Evolutionary conservation across 1,140 invertebrate genomes (phyloP), one percentile per base, ranked within the genome.

Genomic region (Zophobas atratus): DNA sequence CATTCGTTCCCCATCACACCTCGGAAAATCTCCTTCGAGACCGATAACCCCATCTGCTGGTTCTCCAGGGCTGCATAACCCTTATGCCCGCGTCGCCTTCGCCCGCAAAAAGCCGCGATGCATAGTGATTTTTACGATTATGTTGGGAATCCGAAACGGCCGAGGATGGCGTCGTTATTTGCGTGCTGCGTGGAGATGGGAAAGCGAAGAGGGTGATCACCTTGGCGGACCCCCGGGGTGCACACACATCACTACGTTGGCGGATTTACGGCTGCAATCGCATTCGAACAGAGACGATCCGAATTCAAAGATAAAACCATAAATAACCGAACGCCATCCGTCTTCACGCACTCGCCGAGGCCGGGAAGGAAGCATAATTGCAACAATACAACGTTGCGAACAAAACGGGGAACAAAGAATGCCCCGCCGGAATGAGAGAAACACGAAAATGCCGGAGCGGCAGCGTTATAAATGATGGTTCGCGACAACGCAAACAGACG

Each of bases 101-200:
- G 79, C 76, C 74, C 70, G 75, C 63, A 74, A 78, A 79, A 77
- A 74, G 67, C 71, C 70, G 60, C 80, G 77, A 84, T 85, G 84
- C 85, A 86, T 86, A 86, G 85, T 86, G 85, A 86, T 86, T 86
- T 86, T 86, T 86, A 86, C 82, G 82, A 84, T 86, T 84, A 86
- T 84, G 82, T 81, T 84, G 85, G 84, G 85, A 85, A 83, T 86
- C 84, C 78, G 82, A 79, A 84, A 83, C 79, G 81, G 81, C 81
- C 81, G 78, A 77, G 75, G 74, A 72, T 79, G 73, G 77, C 77
- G 76, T 78, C 76, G 81, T 82, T 83, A 82, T 84, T 82, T 84
- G 80, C 81, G 82, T 84, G 81, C 74, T 82, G 80, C 80, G 79
- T 79, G 74, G 77, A 79, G 43, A 81, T 80, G 81, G 71, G 36